Evolutionary conservation across 2,113 vertebrate species (phyloP), one percentile per base, ranked within the genome.

Genomic region (Ramphastos sulfuratus): DNA sequence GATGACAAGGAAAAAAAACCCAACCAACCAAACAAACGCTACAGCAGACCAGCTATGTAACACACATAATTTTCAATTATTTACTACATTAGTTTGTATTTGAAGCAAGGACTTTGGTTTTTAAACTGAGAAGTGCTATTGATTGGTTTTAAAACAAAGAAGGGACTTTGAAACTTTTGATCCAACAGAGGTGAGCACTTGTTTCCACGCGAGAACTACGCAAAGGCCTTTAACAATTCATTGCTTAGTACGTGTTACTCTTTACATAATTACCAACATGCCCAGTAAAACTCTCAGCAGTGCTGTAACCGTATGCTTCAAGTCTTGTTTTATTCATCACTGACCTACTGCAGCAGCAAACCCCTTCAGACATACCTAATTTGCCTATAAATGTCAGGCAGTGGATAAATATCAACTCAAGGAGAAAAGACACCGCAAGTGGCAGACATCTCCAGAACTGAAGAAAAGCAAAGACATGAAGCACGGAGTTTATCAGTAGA

Each of bases 381-480:
- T 89, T 89, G 78, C 86, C 87, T 80, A 71, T 70, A 85, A 94
- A 93, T 64, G n/a, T 42, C 84, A 86, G 37, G 17, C n/a, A 88
- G 61, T 50, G 48, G 63, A 73, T 76, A 66, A 89, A 52, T 52
- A 52, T 52, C 50, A 52, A 76, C 25, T 59, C 1, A 0, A 77
- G 39, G 44, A 85, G 42, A 60, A 95, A 92, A 91, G 16, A 5
- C 16, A 35, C 28, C 59, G 59, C 42, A 87, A 69, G 33, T 20
- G 28, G 65, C 30, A 89, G 50, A 42, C 35, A 42, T 55, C 37
- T 72, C 48, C 16, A 55, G 75, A 77, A 77, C 2, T 31, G 44
- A 72, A 85, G 48, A 61, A 81, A 82, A 85, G 35, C 15, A 39
- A 72, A 77, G 74, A 56, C 12, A 46, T 2, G 18, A 92, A 70